Conservation (phyloP, 2,888 invertebrate species). For the Drosophila lutescens region DNA sequence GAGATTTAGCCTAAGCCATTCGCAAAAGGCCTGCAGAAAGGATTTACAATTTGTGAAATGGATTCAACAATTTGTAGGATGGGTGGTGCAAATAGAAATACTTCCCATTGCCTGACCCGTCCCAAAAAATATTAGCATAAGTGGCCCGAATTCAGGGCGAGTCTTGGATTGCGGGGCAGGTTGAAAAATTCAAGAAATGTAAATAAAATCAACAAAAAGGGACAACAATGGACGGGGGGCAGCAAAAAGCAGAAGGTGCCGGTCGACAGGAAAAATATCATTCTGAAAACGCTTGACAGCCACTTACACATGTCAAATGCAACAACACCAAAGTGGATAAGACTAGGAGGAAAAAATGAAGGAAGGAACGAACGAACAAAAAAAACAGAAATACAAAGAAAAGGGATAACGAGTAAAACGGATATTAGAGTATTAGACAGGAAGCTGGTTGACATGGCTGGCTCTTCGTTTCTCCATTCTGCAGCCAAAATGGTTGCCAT, state of each 20-base stretch:
- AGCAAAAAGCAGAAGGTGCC: constrained; percentile 59
- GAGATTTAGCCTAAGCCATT: constrained; percentile 16
- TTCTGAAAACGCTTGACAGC: constrained; percentile 76
- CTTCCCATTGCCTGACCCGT: constrained; percentile 47
- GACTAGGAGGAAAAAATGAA: constrained; percentile 8
- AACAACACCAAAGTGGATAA: constrained; percentile 45
- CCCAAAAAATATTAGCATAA: constrained; percentile 69
- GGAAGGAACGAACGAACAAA: not conserved
- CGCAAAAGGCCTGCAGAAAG: constrained; percentile 16
- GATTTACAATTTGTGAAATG: constrained; percentile 33
- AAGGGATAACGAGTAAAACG: constrained; percentile 78
- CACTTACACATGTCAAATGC: constrained; percentile 79
- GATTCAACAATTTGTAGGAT: constrained; percentile 22
- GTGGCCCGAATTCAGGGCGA: constrained; percentile 37
- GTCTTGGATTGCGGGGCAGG: constrained; percentile 36
- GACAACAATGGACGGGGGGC: constrained; percentile 50
- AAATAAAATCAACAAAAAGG: constrained; percentile 74
- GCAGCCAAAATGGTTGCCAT: constrained; percentile 40
- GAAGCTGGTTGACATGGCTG: constrained; percentile 65
- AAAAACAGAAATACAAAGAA: constrained; percentile 21
- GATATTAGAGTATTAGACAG: constrained; percentile 78
- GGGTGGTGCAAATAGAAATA: constrained; percentile 48
- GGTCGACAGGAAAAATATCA: constrained; percentile 69
- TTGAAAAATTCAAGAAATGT: constrained; percentile 73
- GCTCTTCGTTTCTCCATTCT: constrained; percentile 16